A percentile compares a stretch with the other conserved stretches of the same genome.
Conservation (phyloP, 2,113 vertebrate species). For the Athene cunicularia region DNA sequence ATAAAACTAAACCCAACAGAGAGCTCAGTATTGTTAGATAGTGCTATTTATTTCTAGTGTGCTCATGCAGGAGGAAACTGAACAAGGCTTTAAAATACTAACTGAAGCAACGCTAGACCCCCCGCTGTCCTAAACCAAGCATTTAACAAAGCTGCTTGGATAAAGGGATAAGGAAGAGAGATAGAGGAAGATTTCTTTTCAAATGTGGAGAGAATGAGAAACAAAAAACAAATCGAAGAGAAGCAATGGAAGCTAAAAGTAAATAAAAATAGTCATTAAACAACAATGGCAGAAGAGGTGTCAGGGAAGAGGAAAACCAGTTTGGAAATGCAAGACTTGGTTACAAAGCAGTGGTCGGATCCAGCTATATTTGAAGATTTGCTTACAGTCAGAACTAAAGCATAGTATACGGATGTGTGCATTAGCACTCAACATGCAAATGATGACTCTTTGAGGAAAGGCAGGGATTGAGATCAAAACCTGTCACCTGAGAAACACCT, state of each 20-base stretch:
- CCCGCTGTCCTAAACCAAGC: neutral
- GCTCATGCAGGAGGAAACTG: neutral
- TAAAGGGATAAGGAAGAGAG: neutral
- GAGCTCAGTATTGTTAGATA: neutral
- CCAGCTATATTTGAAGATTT: neutral
- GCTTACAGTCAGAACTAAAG: neutral
- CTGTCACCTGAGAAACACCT: neutral
- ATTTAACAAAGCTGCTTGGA: neutral
- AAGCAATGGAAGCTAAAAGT: neutral
- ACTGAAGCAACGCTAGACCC: neutral
- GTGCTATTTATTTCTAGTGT: neutral
- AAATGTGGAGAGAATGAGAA: neutral
- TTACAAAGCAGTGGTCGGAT: neutral
- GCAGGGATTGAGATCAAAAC: neutral
- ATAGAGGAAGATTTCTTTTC: neutral
- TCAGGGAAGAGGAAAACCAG: neutral
- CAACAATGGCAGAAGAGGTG: neutral
- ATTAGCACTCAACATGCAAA: neutral
- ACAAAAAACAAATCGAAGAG: neutral
- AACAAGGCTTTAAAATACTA: neutral
- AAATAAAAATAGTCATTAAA: neutral
- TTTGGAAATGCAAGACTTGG: neutral
- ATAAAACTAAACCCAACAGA: neutral
- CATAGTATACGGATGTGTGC: neutral
- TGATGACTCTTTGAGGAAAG: neutral